Percentiles rank a stretch among this genome's conserved stretches.
Conservation (phyloP, 1,140 invertebrate species). For the Hyphantria cunea region DNA sequence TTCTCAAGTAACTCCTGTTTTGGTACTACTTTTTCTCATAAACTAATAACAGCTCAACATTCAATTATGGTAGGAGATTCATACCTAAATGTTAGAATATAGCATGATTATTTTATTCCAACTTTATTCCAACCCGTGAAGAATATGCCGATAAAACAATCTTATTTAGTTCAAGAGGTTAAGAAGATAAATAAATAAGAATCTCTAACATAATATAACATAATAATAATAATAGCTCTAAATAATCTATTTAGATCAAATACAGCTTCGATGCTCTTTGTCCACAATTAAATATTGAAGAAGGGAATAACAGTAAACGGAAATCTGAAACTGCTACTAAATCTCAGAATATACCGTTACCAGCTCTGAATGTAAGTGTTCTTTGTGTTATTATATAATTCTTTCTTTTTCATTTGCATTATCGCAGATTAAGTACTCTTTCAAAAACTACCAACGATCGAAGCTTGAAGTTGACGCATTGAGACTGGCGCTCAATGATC, state of each 20-base stretch:
- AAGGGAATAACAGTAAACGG: slow-evolving; percentile 70
- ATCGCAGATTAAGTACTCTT: slow-evolving; percentile 84
- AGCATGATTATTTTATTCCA: too few relatives aligned
- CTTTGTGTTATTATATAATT: slow-evolving; percentile 22
- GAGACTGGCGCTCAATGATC: slow-evolving; percentile 82
- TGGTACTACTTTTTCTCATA: too few relatives aligned
- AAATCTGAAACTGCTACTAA: slow-evolving; percentile 81
- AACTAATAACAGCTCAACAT: too few relatives aligned
- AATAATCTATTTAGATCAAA: slow-evolving; percentile 57
- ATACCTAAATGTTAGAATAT: too few relatives aligned
- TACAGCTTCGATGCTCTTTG: slow-evolving; percentile 88
- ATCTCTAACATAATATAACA: too few relatives aligned
- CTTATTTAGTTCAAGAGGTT: too few relatives aligned
- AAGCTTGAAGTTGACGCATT: slow-evolving; percentile 78
- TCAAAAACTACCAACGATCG: slow-evolving; percentile 83
- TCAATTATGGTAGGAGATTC: too few relatives aligned
- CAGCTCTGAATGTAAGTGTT: slow-evolving; percentile 87
- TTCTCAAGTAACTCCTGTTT: too few relatives aligned
- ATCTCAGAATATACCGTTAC: slow-evolving; percentile 84
- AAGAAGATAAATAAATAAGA: too few relatives aligned
- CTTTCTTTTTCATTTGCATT: slow-evolving; percentile 54
- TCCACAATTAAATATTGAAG: slow-evolving; percentile 83
- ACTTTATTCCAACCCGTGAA: too few relatives aligned
- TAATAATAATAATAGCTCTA: too few relatives aligned
- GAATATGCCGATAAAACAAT: too few relatives aligned